Conservation (phyloP, 2,113 vertebrate species). For the Clarias macrocephalus region DNA sequence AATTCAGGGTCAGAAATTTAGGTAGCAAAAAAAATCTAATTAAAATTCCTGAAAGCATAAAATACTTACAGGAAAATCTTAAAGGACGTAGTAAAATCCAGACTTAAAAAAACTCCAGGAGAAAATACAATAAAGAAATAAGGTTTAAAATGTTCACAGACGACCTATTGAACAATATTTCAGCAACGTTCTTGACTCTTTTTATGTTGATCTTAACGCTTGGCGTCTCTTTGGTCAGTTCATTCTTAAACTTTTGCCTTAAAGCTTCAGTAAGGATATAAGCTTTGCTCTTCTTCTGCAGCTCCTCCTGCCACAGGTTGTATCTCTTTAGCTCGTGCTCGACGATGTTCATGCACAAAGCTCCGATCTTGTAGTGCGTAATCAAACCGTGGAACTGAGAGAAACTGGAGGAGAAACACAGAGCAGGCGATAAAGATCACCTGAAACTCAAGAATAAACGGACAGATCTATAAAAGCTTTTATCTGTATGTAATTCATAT, state of each 20-base stretch:
- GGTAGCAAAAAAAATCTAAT: no score
- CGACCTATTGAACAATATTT: not conserved
- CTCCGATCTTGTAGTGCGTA: constrained; percentile 91
- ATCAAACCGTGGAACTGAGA: constrained; percentile 91
- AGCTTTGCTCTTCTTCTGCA: constrained; percentile 89
- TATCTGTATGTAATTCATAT: no score
- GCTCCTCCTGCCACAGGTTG: constrained; percentile 91
- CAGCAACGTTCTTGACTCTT: not conserved
- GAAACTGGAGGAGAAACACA: constrained; percentile 75
- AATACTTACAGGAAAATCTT: no score
- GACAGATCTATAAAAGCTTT: not conserved
- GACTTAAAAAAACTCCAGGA: no score
- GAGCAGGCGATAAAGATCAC: not conserved
- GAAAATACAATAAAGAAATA: no score
- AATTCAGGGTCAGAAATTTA: no score
- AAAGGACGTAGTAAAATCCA: no score
- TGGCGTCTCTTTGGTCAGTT: not conserved
- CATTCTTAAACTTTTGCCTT: not conserved
- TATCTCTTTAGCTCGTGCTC: constrained; percentile 92
- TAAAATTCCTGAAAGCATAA: no score
- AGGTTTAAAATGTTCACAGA: not conserved
- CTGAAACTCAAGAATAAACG: not conserved
- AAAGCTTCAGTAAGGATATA: constrained; percentile 82
- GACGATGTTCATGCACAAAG: constrained; percentile 90
- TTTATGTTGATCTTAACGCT: not conserved